A percentile compares a stretch with the other conserved stretches of the same genome.
These are phyloP conservation scores for Phalacrocorax aristotelis DNA, from an alignment of 2,113 vertebrate genomes.

Conservation along the genomic window DNA sequence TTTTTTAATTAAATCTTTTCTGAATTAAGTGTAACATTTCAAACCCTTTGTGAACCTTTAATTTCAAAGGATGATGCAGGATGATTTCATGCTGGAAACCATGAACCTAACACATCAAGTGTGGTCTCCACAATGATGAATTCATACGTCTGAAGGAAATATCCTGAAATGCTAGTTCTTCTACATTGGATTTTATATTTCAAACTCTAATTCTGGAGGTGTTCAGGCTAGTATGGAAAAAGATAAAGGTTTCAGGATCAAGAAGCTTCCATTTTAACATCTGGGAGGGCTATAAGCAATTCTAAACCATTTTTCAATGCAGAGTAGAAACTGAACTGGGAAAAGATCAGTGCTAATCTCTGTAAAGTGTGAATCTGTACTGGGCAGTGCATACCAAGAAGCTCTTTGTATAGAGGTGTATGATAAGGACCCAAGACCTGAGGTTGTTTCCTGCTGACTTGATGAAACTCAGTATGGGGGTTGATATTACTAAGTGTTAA, in stretches of 20 bases:
- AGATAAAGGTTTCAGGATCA: not conserved
- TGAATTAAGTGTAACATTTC: not conserved
- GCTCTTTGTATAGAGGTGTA: not conserved
- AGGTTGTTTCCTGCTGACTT: not conserved
- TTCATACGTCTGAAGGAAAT: not conserved
- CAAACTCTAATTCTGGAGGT: not conserved
- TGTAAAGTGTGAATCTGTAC: not conserved
- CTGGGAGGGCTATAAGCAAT: not conserved
- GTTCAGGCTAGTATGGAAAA: not conserved
- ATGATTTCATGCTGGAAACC: not conserved
- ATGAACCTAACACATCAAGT: not conserved
- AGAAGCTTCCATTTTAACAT: not conserved
- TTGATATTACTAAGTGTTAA: not conserved
- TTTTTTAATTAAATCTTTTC: not conserved
- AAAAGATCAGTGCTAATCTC: not conserved
- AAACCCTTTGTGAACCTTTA: not conserved
- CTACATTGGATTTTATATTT: not conserved
- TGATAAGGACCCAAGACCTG: not conserved
- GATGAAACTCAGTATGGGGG: not conserved
- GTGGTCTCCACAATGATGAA: not conserved
- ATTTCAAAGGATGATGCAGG: not conserved
- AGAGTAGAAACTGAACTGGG: not conserved
- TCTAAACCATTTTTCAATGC: not conserved
- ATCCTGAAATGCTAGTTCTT: not conserved
- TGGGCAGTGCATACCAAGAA: not conserved